Percentiles rank a stretch among this genome's conserved stretches.
Conservation (phyloP, 2,113 vertebrate species). For the Cavia porcellus region DNA sequence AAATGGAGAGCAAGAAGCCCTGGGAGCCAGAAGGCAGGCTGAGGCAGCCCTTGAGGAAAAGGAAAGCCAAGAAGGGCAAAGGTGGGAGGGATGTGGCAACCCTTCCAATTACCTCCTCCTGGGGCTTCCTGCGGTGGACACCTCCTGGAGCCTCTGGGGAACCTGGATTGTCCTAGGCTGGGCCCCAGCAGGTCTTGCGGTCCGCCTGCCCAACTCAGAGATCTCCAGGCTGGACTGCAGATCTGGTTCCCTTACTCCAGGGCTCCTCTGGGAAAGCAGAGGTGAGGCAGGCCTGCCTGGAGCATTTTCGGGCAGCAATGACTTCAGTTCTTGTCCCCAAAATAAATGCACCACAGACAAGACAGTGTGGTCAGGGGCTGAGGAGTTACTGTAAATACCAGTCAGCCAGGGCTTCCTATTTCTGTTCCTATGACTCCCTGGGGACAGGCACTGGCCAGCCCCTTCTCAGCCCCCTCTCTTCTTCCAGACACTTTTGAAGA, state of each 20-base stretch:
- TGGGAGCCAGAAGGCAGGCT: background rate
- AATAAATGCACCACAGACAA: conserved; percentile 78
- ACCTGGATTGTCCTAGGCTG: background rate
- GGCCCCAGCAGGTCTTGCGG: conserved; percentile 40
- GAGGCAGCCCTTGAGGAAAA: conserved; percentile 51
- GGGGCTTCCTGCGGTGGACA: background rate
- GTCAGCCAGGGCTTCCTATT: conserved; percentile 66
- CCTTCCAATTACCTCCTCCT: background rate
- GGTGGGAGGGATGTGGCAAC: background rate
- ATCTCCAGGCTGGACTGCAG: conserved; percentile 22
- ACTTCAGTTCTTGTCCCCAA: conserved; percentile 80
- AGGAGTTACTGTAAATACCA: conserved; percentile 58
- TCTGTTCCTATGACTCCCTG: conserved; percentile 70
- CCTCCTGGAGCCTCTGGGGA: conserved; percentile 69
- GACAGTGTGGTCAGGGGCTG: conserved; percentile 49
- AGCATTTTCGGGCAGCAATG: conserved; percentile 79
- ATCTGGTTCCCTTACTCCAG: conserved; percentile 49
- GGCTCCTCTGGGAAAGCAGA: conserved; percentile 70
- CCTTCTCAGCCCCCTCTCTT: background rate
- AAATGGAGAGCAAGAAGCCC: conserved; percentile 48
- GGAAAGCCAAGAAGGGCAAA: conserved; percentile 52
- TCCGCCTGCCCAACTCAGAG: conserved; percentile 51
- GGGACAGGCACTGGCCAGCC: background rate
- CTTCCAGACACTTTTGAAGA: background rate
- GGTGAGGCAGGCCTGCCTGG: conserved; percentile 56